Conservation (phyloP, 2,888 invertebrate genomes). For the Leptinotarsa juncta region DNA sequence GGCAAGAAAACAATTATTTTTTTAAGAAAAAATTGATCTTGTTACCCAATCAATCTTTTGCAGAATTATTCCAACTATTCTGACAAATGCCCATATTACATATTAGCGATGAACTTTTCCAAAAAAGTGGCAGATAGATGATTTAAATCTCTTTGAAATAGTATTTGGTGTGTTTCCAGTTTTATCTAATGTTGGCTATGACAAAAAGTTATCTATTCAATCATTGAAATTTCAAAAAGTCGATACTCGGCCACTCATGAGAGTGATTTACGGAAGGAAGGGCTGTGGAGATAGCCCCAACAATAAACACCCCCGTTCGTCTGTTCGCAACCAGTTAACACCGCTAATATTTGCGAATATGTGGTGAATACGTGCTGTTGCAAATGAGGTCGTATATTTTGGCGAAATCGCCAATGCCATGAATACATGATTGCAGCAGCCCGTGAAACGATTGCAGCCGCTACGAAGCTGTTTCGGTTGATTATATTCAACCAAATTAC, state of each 20-base stretch:
- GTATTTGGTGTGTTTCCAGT: background rate
- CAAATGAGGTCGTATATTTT: conserved; percentile 12
- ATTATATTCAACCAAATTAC: conserved; percentile 6
- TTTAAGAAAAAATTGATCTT: too few species aligned
- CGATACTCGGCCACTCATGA: background rate
- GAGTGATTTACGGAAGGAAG: background rate
- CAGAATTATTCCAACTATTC: too few species aligned
- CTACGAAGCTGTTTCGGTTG: background rate
- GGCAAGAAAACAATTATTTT: too few species aligned
- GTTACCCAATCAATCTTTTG: too few species aligned
- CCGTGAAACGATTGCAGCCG: conserved; percentile 1
- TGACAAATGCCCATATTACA: too few species aligned
- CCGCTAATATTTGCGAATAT: conserved; percentile 1
- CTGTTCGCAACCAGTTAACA: conserved; percentile 3
- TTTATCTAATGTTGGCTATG: background rate
- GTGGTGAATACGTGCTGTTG: conserved; percentile 12
- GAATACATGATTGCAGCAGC: background rate
- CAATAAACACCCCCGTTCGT: conserved; percentile 4
- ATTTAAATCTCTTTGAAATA: too few species aligned
- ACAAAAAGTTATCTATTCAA: too few species aligned
- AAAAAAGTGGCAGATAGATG: too few species aligned
- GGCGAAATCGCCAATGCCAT: conserved; percentile 10
- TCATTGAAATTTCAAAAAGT: background rate
- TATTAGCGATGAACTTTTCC: too few species aligned
- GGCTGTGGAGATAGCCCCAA: background rate